Evolutionary conservation across 2,797 vertebrate species (phyloP).

Genomic region (Eulemur mongoz): DNA sequence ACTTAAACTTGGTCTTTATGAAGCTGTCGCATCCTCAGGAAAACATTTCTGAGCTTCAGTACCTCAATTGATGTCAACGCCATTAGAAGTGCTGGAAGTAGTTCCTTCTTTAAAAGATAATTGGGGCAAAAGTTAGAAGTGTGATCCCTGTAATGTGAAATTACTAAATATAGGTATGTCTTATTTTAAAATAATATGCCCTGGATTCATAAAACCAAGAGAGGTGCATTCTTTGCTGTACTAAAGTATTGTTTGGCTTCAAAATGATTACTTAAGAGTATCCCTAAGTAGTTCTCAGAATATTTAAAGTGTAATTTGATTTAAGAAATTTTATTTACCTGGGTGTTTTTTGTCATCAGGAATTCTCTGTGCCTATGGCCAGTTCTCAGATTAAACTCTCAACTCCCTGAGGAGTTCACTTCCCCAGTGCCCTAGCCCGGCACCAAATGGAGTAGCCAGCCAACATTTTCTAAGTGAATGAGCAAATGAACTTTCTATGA

Average conservation of each 20-base stretch:
- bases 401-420: not conserved
- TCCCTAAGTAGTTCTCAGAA: not conserved
- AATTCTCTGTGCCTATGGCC: not conserved
- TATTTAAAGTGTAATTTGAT: not conserved
- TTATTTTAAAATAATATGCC: conserved; percentile 37
- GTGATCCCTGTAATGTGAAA: not conserved
- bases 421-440: not conserved
- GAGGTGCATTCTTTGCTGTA: not conserved
- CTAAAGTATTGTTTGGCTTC: not conserved
- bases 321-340: not conserved
- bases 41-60: not conserved
- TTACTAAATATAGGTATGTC: conserved; percentile 12
- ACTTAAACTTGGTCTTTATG: not conserved
- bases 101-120: conserved; percentile 6
- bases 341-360: not conserved
- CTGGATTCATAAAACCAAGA: conserved; percentile 18
- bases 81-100: not conserved
- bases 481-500: conserved; percentile 7
- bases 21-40: not conserved
- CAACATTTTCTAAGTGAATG: not conserved
- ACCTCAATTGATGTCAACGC: not conserved
- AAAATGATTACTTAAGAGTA: not conserved
- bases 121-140: conserved; percentile 28
- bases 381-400: not conserved
- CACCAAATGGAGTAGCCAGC: not conserved